Conservation (phyloP, 2,888 invertebrate species). For the Proisotoma minuta region DNA sequence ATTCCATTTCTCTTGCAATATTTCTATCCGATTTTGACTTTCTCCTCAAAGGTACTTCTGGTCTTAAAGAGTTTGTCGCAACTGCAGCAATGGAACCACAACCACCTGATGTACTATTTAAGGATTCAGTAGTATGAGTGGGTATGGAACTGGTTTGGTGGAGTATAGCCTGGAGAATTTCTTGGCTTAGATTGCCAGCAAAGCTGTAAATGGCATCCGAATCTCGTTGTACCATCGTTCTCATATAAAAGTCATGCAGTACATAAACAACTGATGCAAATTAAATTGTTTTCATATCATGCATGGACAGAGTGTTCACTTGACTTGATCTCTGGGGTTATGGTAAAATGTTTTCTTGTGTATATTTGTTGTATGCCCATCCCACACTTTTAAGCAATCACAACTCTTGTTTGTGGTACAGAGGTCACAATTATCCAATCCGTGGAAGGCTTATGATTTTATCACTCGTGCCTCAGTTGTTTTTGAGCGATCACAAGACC, state of each 20-base stretch:
- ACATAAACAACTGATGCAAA: no score
- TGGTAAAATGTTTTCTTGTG: no score
- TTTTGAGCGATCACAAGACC: no score
- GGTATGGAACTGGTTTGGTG: conserved; percentile 1
- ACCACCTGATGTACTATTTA: neutral
- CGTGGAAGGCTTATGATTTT: no score
- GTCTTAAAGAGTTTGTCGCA: conserved; percentile 6
- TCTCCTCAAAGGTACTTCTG: neutral
- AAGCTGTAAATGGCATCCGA: conserved; percentile 26
- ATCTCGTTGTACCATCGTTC: neutral
- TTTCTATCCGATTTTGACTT: neutral
- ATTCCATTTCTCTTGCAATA: conserved; percentile 24
- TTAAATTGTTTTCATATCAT: no score
- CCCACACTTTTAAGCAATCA: no score
- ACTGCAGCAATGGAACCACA: conserved; percentile 8
- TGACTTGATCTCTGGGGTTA: no score
- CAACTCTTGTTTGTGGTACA: no score
- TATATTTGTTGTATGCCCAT: no score
- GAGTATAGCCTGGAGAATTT: conserved; percentile 35
- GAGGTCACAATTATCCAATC: no score
- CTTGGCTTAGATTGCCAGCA: conserved; percentile 37
- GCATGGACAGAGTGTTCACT: no score
- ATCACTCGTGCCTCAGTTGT: no score
- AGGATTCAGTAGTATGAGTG: neutral
- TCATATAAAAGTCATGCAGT: neutral